Base-by-base conservation (phyloP, 2,797 vertebrate species). In the Sebastes iracundus region DNA sequence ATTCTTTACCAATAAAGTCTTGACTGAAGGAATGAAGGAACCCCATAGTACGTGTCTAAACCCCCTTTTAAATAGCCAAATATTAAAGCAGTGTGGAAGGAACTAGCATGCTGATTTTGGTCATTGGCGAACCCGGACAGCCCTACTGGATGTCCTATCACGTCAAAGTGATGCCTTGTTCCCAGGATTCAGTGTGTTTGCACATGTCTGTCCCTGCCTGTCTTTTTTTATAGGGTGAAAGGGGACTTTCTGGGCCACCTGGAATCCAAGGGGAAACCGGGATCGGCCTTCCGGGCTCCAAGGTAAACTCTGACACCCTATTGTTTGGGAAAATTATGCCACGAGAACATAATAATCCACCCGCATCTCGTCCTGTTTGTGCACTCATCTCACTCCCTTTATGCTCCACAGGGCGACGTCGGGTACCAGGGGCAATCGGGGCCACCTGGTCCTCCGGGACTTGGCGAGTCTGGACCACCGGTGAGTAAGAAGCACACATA, bases 211-310 rank as follows among this genome's bases (percentile, higher is more conserved):
- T 84, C 68, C 46, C 30, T 75, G 22, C 18, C 56, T 78, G 25
- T 81, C 49, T 74, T 80, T 38, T 93, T 92, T 83, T 88, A 89
- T 83, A 98, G 97, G 97, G 97, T 33, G 97, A 97, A 87, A 93
- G 97, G 94, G 97, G 97, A 85, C 93, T 96, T 92, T 68, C 94
- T 70, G 97, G 97, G 18, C 96, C 95, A 87, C 93, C 96, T 90
- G 97, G 97, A 87, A 93, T 97, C 74, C 96, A 96, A 95, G 97
- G 97, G 78, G 97, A 98, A 90, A 96, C 95, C 74, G 97, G 97
- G 90, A 93, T 96, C 64, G 97, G 97, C 87, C 91, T 97, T 77
- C 96, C 94, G 55, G 97, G 97, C 83, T 92, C 96, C 80, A 98
- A 98, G 97, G 97, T 98, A 94, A 82, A 81, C 35, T 16, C 13